Evolutionary conservation across 2,888 invertebrate species (phyloP).

Genomic region (Agrenia bidenticulata): DNA sequence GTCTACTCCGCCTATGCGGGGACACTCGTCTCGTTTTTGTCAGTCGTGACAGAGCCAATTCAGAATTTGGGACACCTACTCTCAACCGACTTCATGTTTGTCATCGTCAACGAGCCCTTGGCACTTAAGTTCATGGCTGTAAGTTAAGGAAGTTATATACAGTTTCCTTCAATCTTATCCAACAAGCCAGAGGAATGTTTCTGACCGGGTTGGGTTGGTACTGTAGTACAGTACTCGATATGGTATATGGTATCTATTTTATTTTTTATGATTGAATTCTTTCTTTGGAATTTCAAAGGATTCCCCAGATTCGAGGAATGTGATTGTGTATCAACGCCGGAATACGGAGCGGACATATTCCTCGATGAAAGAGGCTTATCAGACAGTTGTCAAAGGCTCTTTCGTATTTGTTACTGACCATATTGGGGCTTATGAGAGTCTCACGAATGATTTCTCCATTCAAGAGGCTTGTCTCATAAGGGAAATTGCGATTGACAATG

Average conservation of each 20-base stretch:
- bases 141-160: too few relatives aligned
- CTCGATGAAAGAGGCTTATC: slow-evolving; percentile 26
- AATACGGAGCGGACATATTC: slow-evolving; percentile 16
- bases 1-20: slow-evolving; percentile 36
- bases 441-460: slow-evolving; percentile 23
- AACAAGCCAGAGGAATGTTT: too few relatives aligned
- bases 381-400: slow-evolving; percentile 24
- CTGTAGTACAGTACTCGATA: background rate
- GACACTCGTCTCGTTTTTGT: slow-evolving; percentile 40
- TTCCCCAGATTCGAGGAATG: slow-evolving; percentile 21
- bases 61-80: slow-evolving; percentile 31
- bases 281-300: slow-evolving; percentile 22
- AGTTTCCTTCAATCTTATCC: too few relatives aligned
- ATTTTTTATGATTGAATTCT: background rate
- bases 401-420: slow-evolving; percentile 38
- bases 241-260: background rate
- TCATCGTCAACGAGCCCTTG: slow-evolving; percentile 24
- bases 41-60: slow-evolving; percentile 32
- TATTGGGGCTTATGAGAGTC: slow-evolving; percentile 27
- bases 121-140: slow-evolving; percentile 33
- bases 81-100: slow-evolving; percentile 21
- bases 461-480: slow-evolving; percentile 29
- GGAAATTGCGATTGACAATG: slow-evolving; percentile 33
- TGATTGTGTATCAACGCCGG: slow-evolving; percentile 21
- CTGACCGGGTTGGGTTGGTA: background rate